phyloP scores from a whole-genome alignment of 2,797 vertebrate species.

The Peromyscus melanophrys region DNA sequence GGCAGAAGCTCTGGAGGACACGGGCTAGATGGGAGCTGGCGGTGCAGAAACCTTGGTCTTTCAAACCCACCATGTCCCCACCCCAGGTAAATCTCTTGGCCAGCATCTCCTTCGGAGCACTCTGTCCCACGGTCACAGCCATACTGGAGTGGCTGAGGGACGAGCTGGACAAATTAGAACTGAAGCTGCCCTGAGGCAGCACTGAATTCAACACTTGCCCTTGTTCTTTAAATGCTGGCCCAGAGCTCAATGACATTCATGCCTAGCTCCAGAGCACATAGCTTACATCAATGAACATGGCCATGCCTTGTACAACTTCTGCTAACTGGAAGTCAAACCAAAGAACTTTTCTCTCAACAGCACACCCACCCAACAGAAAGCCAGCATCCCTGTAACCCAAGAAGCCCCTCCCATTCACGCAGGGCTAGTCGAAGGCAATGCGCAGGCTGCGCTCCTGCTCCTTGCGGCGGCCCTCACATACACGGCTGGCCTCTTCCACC shows the following conservation, averaged over 20 bases:
- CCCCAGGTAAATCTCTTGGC: not conserved
- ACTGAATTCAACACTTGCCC: not conserved
- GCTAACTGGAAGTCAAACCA: not conserved
- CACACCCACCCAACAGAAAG: not conserved
- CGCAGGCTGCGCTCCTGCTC: conserved; percentile 97
- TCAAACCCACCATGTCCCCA: not conserved
- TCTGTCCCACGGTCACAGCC: not conserved
- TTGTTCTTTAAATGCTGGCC: not conserved
- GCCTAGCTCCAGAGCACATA: not conserved
- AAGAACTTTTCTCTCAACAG: conserved; percentile 13
- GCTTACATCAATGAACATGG: not conserved
- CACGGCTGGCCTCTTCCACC: conserved; percentile 96
- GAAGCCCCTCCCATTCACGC: rapidly evolving
- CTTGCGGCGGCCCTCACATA: conserved; percentile 95
- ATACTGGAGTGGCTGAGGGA: not conserved
- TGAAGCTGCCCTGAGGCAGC: not conserved
- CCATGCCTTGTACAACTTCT: not conserved
- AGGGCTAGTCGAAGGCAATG: conserved; percentile 92
- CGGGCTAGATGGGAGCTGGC: not conserved
- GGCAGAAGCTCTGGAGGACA: not conserved
- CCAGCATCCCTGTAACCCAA: not conserved
- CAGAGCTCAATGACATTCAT: not conserved
- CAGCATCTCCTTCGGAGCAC: not conserved
- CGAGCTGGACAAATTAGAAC: not conserved
- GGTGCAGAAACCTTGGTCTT: not conserved